Base-by-base conservation (phyloP, 2,888 invertebrate genomes). In the Neoascia interrupta region DNA sequence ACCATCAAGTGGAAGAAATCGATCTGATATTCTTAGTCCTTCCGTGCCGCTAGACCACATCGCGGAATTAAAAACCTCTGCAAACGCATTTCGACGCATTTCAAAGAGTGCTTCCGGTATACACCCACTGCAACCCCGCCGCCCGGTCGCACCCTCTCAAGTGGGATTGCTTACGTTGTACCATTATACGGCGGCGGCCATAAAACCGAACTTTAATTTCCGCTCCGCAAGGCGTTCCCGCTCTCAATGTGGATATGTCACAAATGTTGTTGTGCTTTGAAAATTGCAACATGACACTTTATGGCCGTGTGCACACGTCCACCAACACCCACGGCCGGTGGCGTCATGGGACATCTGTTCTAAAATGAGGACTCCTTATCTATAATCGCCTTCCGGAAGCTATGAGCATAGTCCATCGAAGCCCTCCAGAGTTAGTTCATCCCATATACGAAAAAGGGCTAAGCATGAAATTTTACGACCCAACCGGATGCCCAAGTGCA, bases 171-270 rank as follows among this genome's bases (percentile, higher is more conserved):
- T 73, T 73, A 79, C 60, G 31, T 61, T 72, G 26, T 26, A 26
- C 26, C n/a, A n/a, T n/a, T n/a, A n/a, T 68, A 54, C 79, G 61
- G 43, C 73, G 66, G 60, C 60, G 58, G 79, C 73, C 73, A 79
- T 79, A 73, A 79, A 79, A 79, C 76, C 66, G 49, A 79, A 79
- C 66, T 79, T 73, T 73, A 79, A 79, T 79, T 79, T 79, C 79
- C 79, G 73, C 60, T 60, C 58, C 49, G 41, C 37, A 49, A 72
- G 60, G 58, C 69, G 51, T 53, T 45, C 26, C 13, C 36, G 16
- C 15, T 36, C 61, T 36, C 31, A 51, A 19, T 18, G 56, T 26
- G 36, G 43, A 19, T 56, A 56, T 72, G 49, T 64, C 58, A 70
- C 70, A 76, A 76, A 58, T 60, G 72, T 64, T 64, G 43, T 69